A percentile compares a stretch with the other conserved stretches of the same genome.
phyloP scores from a whole-genome alignment of 1,140 invertebrate genomes.

The Cyclina sinensis region DNA sequence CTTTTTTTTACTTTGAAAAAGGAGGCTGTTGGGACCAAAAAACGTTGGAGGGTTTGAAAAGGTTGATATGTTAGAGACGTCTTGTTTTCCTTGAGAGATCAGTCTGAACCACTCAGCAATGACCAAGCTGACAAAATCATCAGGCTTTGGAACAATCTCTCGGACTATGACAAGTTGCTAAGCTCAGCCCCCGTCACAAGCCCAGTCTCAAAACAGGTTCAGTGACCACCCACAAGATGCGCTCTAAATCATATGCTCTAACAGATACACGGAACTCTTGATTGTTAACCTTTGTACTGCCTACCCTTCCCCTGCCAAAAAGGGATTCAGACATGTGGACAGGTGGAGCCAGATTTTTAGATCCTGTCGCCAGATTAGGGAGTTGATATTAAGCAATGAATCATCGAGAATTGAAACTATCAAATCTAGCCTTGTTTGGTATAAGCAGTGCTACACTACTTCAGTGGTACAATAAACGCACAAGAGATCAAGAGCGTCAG shows the following conservation, averaged over 20 bases:
- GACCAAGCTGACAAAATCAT: not conserved
- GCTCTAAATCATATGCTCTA: not conserved
- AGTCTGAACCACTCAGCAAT: not conserved
- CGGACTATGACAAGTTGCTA: not conserved
- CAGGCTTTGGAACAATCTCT: not conserved
- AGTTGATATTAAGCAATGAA: not conserved
- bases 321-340: not conserved
- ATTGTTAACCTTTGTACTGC: not conserved
- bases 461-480: not conserved
- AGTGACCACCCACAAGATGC: too few species aligned
- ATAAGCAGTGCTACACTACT: not conserved
- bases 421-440: not conserved
- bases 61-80: not conserved
- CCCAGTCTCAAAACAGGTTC: too few species aligned
- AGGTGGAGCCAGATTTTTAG: not conserved
- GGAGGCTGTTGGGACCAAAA: not conserved
- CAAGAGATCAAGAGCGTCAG: not conserved
- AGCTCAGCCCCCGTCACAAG: not conserved
- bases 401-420: not conserved
- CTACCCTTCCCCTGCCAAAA: not conserved
- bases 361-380: not conserved
- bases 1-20: too few species aligned
- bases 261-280: not conserved
- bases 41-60: not conserved
- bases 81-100: not conserved